Evolutionary conservation across 2,888 invertebrate species (phyloP), one percentile per base, ranked within the genome.

Genomic region (Diabrotica balteata): DNA sequence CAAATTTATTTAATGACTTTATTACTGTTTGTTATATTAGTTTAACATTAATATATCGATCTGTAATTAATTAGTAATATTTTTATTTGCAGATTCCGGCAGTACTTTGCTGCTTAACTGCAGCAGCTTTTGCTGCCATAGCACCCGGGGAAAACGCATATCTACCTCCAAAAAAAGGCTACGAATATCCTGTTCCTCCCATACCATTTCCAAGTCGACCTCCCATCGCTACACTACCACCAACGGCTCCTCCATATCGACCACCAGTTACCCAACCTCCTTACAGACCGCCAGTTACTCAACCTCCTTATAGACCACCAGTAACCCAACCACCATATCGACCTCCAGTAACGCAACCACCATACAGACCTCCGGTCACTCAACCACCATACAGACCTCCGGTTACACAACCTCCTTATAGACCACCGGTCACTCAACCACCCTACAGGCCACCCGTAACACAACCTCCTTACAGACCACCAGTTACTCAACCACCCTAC

Each of bases 161-260:
- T 84, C 87, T 94, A 62, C 94, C 94, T 22, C 89, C 89, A 5
- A 89, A 87, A 79, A 90, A 90, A 75, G 92, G 92, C 11, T 94
- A 94, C 84, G 87, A 87, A 74, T 94, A 94, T 82, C 88, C 89
- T n/a, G 87, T 87, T 53, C 93, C 94, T 3, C 74, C 82, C 8
- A 85, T 88, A 67, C 88, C 90, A 0, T 90, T 90, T 83, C 87
- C 88, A 44, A 61, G 72, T 10, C 68, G 65, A 10, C 76, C 74
- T 8, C 68, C 75, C 22, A 47, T 59, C 17, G 52, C 51, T 1
- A 60, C 67, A 8, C 59, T 69, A 8, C 65, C 66, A 45, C 70
- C 72, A 6, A 8, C 49, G 58, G 55, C 58, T 60, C 8, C 59
- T 59, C 69, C 69, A 9, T 68, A 63, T 17, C 51, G 59, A 63